These are phyloP conservation scores for Cygnus atratus DNA, from an alignment of 2,113 vertebrate genomes.

Conservation along the genomic window DNA sequence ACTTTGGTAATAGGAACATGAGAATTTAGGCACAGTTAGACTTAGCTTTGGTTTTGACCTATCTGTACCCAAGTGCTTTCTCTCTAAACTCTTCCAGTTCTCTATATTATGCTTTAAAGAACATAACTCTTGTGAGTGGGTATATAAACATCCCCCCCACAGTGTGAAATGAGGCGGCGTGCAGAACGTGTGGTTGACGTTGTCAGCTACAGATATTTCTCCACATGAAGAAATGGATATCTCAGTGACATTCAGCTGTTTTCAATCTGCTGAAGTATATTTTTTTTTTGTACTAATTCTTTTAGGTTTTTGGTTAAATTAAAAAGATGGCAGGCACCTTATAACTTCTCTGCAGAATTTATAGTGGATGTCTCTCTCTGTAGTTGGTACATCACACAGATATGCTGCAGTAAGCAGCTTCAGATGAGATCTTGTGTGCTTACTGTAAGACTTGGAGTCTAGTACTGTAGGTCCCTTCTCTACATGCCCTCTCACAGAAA, in stretches of 20 bases:
- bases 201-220: conserved; percentile 10
- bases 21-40: conserved; percentile 38
- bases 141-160: conserved; percentile 55
- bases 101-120: conserved; percentile 39
- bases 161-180: not conserved
- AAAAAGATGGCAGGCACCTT: conserved; percentile 1
- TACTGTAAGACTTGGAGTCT: not conserved
- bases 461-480: not conserved
- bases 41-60: conserved; percentile 15
- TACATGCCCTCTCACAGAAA: not conserved
- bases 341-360: not conserved
- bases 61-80: conserved; percentile 16
- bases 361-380: not conserved
- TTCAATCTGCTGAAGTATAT: not conserved
- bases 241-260: not conserved
- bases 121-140: not conserved
- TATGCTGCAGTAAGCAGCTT: not conserved
- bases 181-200: conserved; percentile 16
- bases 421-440: not conserved
- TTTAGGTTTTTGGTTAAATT: not conserved
- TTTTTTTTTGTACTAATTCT: not conserved
- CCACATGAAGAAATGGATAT: conserved; percentile 13
- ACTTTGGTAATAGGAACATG: conserved; percentile 43
- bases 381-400: not conserved
- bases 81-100: conserved; percentile 20